Conservation (phyloP, 2,797 vertebrate genomes). For the Prunella strophiata region DNA sequence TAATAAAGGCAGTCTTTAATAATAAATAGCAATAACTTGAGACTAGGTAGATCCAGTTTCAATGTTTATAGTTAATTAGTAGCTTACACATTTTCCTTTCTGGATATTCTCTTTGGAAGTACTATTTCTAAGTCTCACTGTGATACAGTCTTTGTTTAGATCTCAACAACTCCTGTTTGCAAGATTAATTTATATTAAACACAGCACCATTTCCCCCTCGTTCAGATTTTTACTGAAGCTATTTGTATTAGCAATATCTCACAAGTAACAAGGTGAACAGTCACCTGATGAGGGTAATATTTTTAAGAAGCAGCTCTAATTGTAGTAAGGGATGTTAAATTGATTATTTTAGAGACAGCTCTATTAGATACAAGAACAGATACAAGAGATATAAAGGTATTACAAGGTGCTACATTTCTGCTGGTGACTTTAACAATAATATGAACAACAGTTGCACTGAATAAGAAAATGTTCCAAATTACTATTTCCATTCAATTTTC, state of each 20-base stretch:
- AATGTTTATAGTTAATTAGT: not conserved
- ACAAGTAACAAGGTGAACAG: not conserved
- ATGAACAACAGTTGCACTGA: not conserved
- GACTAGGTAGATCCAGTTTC: not conserved
- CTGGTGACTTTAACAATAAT: not conserved
- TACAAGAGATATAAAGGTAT: not conserved
- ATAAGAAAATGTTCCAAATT: not conserved
- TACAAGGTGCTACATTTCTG: not conserved
- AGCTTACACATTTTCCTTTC: not conserved
- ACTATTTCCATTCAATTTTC: not conserved
- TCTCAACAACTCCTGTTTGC: not conserved
- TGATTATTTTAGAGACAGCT: constrained; percentile 9
- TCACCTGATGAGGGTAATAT: not conserved
- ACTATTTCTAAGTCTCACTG: not conserved
- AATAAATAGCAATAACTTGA: not conserved
- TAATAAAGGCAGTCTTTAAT: not conserved
- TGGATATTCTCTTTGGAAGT: not conserved
- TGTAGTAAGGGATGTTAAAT: constrained; percentile 7
- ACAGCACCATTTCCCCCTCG: not conserved
- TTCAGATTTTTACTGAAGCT: not conserved
- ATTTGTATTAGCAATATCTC: not conserved
- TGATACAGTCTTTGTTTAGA: not conserved
- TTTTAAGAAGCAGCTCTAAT: constrained; percentile 24
- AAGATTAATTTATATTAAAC: constrained; percentile 21
- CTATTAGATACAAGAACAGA: constrained; percentile 6